Evolutionary conservation across 1,140 invertebrate species (phyloP).

Genomic region (Macrosteles quadrilineatus): DNA sequence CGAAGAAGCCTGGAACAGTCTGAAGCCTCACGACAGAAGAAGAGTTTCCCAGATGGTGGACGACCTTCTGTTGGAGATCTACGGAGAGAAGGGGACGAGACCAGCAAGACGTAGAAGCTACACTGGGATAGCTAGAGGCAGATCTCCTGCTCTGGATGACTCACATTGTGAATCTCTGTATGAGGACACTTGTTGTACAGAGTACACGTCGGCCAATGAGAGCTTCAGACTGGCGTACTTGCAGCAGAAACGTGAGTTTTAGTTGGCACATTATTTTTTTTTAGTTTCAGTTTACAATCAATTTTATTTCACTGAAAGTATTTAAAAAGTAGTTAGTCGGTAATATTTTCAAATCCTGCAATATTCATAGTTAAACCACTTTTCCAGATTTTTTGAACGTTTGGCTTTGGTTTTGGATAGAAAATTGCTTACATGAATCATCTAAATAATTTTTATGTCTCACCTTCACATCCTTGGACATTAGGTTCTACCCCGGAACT

Average conservation of each 20-base stretch:
- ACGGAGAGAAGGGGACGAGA: background rate
- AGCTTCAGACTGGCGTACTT: background rate
- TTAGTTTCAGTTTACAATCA: no score
- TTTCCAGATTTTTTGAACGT: no score
- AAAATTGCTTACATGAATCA: no score
- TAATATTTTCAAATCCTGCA: no score
- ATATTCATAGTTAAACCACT: no score
- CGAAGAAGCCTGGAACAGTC: background rate
- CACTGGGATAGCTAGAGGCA: background rate
- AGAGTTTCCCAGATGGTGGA: background rate
- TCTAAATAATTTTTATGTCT: no score
- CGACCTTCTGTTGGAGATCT: constrained; percentile 2
- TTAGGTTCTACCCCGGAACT: no score
- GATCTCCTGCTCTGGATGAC: background rate
- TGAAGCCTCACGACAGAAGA: background rate
- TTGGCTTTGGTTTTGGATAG: no score
- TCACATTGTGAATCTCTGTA: background rate
- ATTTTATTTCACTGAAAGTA: no score
- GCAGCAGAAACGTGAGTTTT: background rate
- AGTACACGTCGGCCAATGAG: background rate
- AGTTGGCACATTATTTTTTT: background rate
- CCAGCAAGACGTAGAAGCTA: background rate
- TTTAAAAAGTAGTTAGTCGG: no score
- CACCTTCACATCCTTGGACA: no score
- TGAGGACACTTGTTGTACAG: background rate